Conservation (phyloP, 2,797 vertebrate genomes). For the Poeciliopsis presidionis region DNA sequence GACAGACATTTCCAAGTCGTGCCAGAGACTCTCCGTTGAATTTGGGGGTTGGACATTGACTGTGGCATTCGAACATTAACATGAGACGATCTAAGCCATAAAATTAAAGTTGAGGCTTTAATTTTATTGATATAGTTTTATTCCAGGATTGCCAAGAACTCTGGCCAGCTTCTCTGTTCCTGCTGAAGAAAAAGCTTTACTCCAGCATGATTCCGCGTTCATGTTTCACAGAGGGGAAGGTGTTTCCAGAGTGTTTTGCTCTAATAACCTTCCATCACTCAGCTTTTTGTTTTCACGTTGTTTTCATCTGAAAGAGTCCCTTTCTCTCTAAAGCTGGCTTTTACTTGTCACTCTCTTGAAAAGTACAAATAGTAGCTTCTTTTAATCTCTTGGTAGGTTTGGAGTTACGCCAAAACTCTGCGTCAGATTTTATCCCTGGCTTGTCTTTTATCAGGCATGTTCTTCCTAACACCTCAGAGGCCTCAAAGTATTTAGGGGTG, state of each 20-base stretch:
- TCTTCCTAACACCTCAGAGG: not conserved
- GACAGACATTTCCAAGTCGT: not conserved
- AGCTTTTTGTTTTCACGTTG: not conserved
- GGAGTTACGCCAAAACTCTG: not conserved
- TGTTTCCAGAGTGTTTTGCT: not conserved
- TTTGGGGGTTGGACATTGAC: too few species aligned
- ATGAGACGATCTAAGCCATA: not conserved
- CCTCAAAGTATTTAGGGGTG: not conserved
- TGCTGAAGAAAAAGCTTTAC: not conserved
- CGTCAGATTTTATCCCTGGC: not conserved
- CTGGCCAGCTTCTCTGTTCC: not conserved
- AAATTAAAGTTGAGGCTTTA: not conserved
- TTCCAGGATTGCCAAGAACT: not conserved
- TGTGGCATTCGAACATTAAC: not conserved
- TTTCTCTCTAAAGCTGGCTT: not conserved
- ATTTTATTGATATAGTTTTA: not conserved
- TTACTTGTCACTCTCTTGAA: not conserved
- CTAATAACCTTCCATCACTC: not conserved
- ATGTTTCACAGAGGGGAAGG: not conserved
- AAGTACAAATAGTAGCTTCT: not conserved
- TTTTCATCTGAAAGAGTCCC: not conserved
- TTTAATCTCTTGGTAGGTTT: not conserved
- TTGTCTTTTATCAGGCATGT: not conserved
- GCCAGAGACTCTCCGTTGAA: not conserved
- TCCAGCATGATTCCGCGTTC: not conserved